Base-by-base conservation (phyloP, 2,113 vertebrate genomes). In the Thermophis baileyi region DNA sequence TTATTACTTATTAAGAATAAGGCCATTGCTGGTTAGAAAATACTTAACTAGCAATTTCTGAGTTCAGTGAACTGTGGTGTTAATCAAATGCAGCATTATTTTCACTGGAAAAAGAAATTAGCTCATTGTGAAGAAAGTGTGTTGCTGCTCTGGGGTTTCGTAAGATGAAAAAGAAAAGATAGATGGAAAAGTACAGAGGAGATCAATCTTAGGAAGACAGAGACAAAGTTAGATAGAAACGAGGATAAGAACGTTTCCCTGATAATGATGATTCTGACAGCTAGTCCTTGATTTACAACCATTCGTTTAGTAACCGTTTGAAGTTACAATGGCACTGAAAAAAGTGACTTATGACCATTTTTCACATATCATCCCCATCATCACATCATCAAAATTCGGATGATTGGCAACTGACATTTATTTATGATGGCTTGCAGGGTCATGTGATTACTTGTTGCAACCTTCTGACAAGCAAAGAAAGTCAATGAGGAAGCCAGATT, bases 1-100 rank as follows among this genome's bases (percentile, higher is more conserved):
- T 94, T 95, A 96, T 97, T 96, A 95, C 94, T 94, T 85, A 85
- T 93, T 93, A 95, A 94, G 94, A 95, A 96, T 90, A 95, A 88
- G 88, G 91, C 95, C 91, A 95, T 91, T 91, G 89, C 95, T 91
- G 57, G 91, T 90, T 95, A 24, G 20, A 90, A 92, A 96, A 94
- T 94, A 95, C 94, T 96, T 95, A 90, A 51, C 30, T 3, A 93
- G 88, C 25, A 27, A 88, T 95, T 96, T 94, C 74, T 85, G 88
- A 89, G 12, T 93, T 55, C 93, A 92, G 46, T 87, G 63, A 90
- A 94, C 69, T 96, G 86, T 95, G 94, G 94, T 94, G 89, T 95
- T 96, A 96, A 96, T 96, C 49, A 50, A 95, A 95, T 85, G 94
- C 92, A 94, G 89, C 74, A 16, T 93, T 47, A 87, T 96, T 90